phyloP scores from a whole-genome alignment of 2,888 invertebrate species.

The Drosophila setosimentum region DNA sequence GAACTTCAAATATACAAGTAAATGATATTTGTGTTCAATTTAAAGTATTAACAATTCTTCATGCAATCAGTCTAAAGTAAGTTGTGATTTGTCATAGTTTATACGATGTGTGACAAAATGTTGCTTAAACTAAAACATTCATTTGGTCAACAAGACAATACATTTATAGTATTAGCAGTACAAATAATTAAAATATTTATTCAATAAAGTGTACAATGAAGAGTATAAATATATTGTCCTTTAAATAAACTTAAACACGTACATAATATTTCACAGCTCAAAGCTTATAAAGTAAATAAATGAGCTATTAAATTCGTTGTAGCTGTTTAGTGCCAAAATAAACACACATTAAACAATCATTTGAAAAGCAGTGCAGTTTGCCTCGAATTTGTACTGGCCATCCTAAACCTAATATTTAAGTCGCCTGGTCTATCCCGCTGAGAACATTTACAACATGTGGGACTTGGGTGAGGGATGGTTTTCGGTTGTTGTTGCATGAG shows the following conservation, averaged over 20 bases:
- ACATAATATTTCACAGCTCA: background rate
- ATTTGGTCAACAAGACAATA: background rate
- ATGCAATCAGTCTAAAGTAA: background rate
- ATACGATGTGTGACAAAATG: background rate
- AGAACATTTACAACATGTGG: constrained; percentile 21
- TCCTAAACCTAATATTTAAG: constrained; percentile 14
- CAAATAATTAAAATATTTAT: background rate
- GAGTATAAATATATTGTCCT: background rate
- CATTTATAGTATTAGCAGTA: background rate
- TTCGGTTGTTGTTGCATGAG: constrained; percentile 8
- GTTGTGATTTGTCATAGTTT: too few species aligned
- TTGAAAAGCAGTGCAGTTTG: background rate
- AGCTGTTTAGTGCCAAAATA: background rate
- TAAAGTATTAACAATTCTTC: background rate
- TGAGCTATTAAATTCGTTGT: background rate
- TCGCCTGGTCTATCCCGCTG: constrained; percentile 2
- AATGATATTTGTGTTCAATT: background rate
- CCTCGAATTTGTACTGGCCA: background rate
- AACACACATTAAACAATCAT: constrained; percentile 14
- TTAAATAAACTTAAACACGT: background rate
- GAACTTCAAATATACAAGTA: too few species aligned
- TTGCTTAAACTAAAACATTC: background rate
- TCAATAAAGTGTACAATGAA: background rate
- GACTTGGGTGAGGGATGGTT: background rate
- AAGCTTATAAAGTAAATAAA: background rate